Evolutionary conservation across 2,888 invertebrate species (phyloP).

Genomic region (Seira ritae): DNA sequence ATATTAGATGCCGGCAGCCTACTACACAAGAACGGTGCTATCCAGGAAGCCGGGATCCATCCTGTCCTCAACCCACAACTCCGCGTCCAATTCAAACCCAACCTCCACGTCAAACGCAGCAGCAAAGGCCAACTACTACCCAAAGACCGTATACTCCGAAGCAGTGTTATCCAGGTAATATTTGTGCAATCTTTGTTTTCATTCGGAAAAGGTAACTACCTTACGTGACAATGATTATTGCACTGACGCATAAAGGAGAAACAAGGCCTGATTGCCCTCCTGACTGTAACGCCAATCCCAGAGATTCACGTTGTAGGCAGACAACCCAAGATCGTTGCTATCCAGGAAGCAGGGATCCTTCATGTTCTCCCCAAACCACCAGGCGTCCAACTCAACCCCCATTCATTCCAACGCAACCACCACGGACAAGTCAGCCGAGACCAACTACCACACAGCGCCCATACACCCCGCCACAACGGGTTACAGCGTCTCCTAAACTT

Average conservation of each 20-base stretch:
- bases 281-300: slow-evolving; percentile 73
- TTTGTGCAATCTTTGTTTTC: neutral
- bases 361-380: slow-evolving; percentile 13
- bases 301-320: slow-evolving; percentile 56
- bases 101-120: too few relatives aligned
- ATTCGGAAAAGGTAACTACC: too few relatives aligned
- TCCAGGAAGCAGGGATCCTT: slow-evolving; percentile 60
- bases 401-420: neutral
- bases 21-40: slow-evolving; percentile 33
- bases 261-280: slow-evolving; percentile 73
- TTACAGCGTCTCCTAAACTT: neutral
- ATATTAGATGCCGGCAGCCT: slow-evolving; percentile 24
- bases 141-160: neutral
- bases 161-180: neutral
- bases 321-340: slow-evolving; percentile 33
- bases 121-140: neutral
- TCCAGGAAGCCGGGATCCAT: slow-evolving; percentile 61
- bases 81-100: too few relatives aligned
- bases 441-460: slow-evolving; percentile 12
- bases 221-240: too few relatives aligned
- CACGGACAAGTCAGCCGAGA: too few relatives aligned
- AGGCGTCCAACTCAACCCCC: neutral
- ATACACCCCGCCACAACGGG: neutral
- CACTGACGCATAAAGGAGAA: slow-evolving; percentile 13
- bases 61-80: slow-evolving; percentile 16